phyloP scores from a whole-genome alignment of 1,140 invertebrate genomes.

The Rhagoletis zephyria region DNA sequence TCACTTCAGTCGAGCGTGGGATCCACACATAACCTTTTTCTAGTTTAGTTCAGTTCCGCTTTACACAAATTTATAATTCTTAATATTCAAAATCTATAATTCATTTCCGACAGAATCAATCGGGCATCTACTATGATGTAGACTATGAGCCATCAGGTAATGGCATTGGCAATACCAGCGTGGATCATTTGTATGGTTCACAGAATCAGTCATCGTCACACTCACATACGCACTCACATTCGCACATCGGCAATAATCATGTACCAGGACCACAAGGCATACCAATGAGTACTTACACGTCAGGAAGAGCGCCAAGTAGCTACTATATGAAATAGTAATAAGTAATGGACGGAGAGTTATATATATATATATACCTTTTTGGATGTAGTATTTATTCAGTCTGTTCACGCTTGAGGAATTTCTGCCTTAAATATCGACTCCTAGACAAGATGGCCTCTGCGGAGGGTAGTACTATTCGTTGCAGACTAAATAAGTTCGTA shows the following conservation, averaged over 20 bases:
- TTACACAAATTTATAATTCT: no score
- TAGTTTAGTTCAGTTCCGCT: no score
- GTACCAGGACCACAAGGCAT: conserved; percentile 78
- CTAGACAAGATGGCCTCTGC: no score
- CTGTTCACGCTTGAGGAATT: no score
- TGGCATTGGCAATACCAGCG: conserved; percentile 69
- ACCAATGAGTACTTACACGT: conserved; percentile 81
- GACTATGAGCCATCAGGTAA: conserved; percentile 84
- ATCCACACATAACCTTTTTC: no score
- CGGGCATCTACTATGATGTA: conserved; percentile 89
- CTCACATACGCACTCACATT: conserved; percentile 56
- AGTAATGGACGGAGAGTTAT: not conserved
- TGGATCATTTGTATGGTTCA: conserved; percentile 70
- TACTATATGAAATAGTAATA: conserved; percentile 71
- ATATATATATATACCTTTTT: conserved; percentile 3
- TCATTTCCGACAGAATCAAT: conserved; percentile 79
- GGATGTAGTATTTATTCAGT: not conserved
- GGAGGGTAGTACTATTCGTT: no score
- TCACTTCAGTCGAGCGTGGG: no score
- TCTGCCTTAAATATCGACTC: no score
- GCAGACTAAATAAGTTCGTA: no score
- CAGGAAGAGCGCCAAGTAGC: conserved; percentile 72
- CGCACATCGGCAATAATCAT: conserved; percentile 67
- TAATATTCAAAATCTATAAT: no score
- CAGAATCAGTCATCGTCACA: conserved; percentile 68